Base-by-base conservation (phyloP, 2,113 vertebrate species). In the Pristiophorus japonicus region DNA sequence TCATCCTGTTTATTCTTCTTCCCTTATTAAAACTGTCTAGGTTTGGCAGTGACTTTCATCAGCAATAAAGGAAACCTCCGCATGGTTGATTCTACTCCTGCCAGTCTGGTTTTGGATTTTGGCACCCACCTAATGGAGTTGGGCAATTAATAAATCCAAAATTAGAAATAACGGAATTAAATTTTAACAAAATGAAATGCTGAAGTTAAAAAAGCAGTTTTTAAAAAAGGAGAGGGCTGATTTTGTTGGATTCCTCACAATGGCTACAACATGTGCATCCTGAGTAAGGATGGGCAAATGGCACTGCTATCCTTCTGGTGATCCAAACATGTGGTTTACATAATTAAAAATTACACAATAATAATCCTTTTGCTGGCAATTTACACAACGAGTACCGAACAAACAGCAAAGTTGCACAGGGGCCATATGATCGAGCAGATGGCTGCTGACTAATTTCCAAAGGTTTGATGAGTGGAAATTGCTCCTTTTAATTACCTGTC, bases 401-500 rank as follows among this genome's bases (percentile, higher is more conserved):
- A 97, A 97, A 96, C 97, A 97, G 98, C 97, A 96, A 97, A 97
- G 97, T 97, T 96, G 97, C 97, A 96, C 97, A 97, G 97, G 97
- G 96, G 97, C 97, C 98, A 98, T 98, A 98, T 98, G 98, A 98
- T 97, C 95, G 97, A 97, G 97, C 98, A 99, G 98, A 99, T 99
- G 98, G 98, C 96, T 97, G 96, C 97, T 98, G 98, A 98, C 97
- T 98, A 96, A 98, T 97, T 98, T 98, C 97, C 97, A 97, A 97
- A 97, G 97, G 97, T 97, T 96, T 98, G 98, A 98, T 97, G 97
- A 97, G 97, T 98, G 97, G 97, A 98, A 98, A 98, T 98, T 97
- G 97, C 97, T 97, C 97, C 97, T 96, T 98, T 98, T 99, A 99
- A 99, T 99, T 99, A 98, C 98, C 97, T 98, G 98, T 98, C 98